Conservation (phyloP, 2,797 vertebrate genomes). For the Pogonophryne albipinna region DNA sequence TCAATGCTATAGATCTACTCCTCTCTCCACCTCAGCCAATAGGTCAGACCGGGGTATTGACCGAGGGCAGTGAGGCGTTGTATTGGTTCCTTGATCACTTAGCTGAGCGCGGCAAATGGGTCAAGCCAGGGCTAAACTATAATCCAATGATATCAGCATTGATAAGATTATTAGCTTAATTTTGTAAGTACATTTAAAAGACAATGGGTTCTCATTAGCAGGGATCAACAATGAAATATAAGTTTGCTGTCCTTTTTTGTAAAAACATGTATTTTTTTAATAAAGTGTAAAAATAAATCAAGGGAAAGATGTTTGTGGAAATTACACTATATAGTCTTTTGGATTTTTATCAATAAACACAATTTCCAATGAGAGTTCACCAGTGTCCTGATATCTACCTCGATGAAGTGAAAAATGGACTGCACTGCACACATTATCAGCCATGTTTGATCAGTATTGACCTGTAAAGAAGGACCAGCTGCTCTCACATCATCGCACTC, state of each 20-base stretch:
- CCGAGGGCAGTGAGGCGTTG: too few relatives aligned
- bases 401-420: constrained; percentile 27
- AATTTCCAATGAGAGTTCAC: constrained; percentile 15
- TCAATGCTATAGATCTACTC: constrained; percentile 74
- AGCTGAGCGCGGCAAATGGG: constrained; percentile 58
- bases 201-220: constrained; percentile 18
- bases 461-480: constrained; percentile 55
- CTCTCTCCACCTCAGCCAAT: constrained; percentile 61
- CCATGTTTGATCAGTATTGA: constrained; percentile 67
- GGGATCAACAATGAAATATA: constrained; percentile 16
- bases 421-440: constrained; percentile 44
- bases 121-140: constrained; percentile 64
- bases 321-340: constrained; percentile 42
- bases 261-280: neutral
- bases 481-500: constrained; percentile 48
- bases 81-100: constrained; percentile 71
- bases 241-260: constrained; percentile 17
- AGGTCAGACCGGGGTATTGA: constrained; percentile 75
- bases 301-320: constrained; percentile 22
- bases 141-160: constrained; percentile 59
- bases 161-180: constrained; percentile 39
- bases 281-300: neutral
- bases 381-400: constrained; percentile 38
- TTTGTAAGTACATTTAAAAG: constrained; percentile 25
- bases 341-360: constrained; percentile 67